phyloP scores from a whole-genome alignment of 2,113 vertebrate genomes.

The Protobothrops flavoviridis region DNA sequence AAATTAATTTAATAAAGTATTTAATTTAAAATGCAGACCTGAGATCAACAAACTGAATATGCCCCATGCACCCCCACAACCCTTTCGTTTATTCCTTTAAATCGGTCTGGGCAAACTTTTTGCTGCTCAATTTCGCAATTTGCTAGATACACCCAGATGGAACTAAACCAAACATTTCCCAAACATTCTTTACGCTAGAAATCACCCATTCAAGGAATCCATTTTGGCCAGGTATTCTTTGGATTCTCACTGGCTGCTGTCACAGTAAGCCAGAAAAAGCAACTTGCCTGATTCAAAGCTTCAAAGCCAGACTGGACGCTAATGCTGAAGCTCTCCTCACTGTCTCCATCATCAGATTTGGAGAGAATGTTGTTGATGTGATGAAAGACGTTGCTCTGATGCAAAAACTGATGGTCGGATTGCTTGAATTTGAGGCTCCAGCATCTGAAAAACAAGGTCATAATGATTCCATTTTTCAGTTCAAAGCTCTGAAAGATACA shows the following conservation, averaged over 20 bases:
- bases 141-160: neutral
- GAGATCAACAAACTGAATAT: neutral
- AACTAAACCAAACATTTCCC: neutral
- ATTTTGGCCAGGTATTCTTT: neutral
- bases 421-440: conserved; percentile 99
- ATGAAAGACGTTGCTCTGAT: conserved; percentile 99
- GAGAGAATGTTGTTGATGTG: conserved; percentile 99
- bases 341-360: conserved; percentile 98
- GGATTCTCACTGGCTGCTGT: neutral
- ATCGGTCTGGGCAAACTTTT: neutral
- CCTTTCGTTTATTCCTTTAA: neutral
- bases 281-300: conserved; percentile 90
- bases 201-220: neutral
- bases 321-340: conserved; percentile 98
- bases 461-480: neutral
- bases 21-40: neutral
- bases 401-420: conserved; percentile 97
- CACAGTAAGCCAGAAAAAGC: neutral
- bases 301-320: conserved; percentile 97
- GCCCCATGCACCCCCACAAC: too few relatives aligned
- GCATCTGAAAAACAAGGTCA: conserved; percentile 74
- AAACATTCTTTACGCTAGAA: neutral
- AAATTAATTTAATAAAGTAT: neutral
- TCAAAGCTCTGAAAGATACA: neutral
- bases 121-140: neutral